Evolutionary conservation across 2,113 vertebrate genomes (phyloP).

Genomic region (Holacanthus passer): DNA sequence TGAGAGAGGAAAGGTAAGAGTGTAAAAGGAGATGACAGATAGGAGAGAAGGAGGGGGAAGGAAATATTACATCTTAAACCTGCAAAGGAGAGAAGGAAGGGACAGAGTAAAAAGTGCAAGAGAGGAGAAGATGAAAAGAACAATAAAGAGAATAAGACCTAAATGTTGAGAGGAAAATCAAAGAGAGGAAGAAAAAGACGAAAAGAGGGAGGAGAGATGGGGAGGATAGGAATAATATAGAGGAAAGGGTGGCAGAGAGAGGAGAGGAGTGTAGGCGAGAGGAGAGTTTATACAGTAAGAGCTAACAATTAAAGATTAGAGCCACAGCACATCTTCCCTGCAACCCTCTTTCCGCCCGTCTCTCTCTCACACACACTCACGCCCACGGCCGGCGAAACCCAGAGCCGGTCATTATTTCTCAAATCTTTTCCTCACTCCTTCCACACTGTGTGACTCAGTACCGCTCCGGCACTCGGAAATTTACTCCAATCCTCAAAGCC

Average conservation of each 20-base stretch:
- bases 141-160: too few species aligned
- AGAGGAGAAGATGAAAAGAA: neutral
- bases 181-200: neutral
- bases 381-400: neutral
- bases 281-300: conserved; percentile 8
- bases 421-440: conserved; percentile 36
- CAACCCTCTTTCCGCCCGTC: neutral
- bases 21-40: neutral
- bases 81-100: neutral
- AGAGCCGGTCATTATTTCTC: conserved; percentile 44
- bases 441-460: conserved; percentile 17
- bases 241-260: neutral
- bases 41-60: neutral
- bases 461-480: conserved; percentile 37
- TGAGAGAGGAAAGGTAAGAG: neutral
- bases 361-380: neutral
- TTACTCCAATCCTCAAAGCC: conserved; percentile 28
- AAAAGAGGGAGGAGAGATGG: neutral
- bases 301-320: conserved; percentile 43
- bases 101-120: neutral
- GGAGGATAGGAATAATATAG: neutral
- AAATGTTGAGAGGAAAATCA: neutral
- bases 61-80: neutral
- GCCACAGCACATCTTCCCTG: neutral
- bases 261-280: neutral